phyloP scores from a whole-genome alignment of 2,113 vertebrate species.

The Globicephala melas region DNA sequence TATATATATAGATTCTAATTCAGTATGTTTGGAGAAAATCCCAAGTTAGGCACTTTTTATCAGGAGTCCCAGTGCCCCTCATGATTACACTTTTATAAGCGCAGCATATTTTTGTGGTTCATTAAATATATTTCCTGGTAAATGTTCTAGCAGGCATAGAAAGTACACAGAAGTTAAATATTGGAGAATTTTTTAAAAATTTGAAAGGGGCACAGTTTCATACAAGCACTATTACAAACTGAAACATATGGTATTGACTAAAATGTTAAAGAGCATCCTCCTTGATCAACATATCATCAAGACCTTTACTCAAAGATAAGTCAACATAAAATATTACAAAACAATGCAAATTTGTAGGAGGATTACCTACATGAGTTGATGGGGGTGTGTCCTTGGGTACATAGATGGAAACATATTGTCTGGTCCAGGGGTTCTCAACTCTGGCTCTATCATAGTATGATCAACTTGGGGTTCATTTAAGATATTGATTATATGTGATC shows the following conservation, averaged over 20 bases:
- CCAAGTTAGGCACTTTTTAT: not conserved
- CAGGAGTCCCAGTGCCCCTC: not conserved
- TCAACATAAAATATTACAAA: not conserved
- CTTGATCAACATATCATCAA: not conserved
- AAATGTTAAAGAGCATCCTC: not conserved
- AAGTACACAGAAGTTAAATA: not conserved
- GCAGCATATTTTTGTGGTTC: not conserved
- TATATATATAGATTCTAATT: not conserved
- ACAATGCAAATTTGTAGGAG: not conserved
- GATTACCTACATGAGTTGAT: not conserved
- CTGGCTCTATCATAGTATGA: not conserved
- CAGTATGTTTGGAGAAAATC: not conserved
- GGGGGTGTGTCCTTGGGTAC: not conserved
- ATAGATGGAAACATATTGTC: not conserved
- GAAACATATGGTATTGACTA: not conserved
- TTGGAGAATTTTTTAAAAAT: not conserved
- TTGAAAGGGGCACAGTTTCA: not conserved
- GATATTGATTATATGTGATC: not conserved
- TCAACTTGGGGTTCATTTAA: not conserved
- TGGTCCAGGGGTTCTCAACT: not conserved
- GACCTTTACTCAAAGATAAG: not conserved
- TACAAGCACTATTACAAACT: not conserved
- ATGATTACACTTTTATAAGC: not conserved
- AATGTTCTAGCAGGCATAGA: not conserved
- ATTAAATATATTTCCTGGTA: not conserved